Base-by-base conservation (phyloP, 1,140 invertebrate species). In the Onthophagus taurus region DNA sequence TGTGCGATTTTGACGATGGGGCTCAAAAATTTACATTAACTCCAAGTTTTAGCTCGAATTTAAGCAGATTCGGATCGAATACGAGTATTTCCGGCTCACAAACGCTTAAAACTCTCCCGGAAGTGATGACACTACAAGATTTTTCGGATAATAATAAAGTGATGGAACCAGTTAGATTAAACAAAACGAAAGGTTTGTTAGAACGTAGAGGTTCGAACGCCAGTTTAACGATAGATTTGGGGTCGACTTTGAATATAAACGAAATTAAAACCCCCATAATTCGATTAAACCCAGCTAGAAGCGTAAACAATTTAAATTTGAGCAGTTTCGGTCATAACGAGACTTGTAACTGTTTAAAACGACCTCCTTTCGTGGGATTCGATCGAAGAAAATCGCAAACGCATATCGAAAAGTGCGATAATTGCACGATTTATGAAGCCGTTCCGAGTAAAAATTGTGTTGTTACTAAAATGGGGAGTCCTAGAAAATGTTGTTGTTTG, bases 161-260 rank as follows among this genome's bases (percentile, higher is more conserved):
- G 12, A 60, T 57, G n/a, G 53, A 85, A 81, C 61, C 63, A 0
- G 57, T 56, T 38, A 61, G 52, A 53, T 59, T 64, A 18, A n/a
- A n/a, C n/a, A 63, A 55, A 54, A 59, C 59, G 20, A 86, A 85
- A 51, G 79, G 81, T 29, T 59, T 85, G 2, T 60, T 86, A 7
- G 82, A 89, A 64, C 70, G 85, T 11, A 71, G 85, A 31, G 87
- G 87, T 42, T 91, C 88, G 7, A 91, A 86, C 61, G 88, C 88
- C 4, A 89, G 83, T 37, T 68, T 93, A 1, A 92, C 88, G 11
- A 65, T 65, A n/a, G 63, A 65, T 52, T 51, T 65, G 21, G 60
- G 63, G 19, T 57, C 57, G 2, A 56, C 55, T 31, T 53, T 53
- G 2, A 62, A 43, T 39, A 55, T 61, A 20, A 21, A 49, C 0